A percentile compares a stretch with the other conserved stretches of the same genome.
These are phyloP conservation scores for Hirudinaria manillensis DNA, from an alignment of 2,888 invertebrate genomes.

Conservation along the genomic window DNA sequence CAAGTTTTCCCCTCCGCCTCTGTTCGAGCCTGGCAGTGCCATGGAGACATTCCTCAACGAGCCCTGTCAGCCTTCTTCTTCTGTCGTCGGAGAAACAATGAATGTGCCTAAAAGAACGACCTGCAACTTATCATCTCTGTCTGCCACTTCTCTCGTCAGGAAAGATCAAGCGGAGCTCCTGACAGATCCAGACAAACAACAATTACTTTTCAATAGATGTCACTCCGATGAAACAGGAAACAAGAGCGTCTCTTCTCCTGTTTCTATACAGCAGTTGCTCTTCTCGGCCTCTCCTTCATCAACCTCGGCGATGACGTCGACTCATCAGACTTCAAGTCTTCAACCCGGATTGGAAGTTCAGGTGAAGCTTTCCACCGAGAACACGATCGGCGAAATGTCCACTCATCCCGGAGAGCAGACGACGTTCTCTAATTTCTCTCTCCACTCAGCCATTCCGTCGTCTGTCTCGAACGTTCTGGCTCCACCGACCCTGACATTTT, in stretches of 20 bases:
- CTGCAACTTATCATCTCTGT: slow-evolving; percentile 5
- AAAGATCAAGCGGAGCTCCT: neutral
- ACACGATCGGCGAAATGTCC: neutral
- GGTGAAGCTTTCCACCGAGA: neutral
- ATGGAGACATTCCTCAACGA: neutral
- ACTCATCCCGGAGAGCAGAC: neutral
- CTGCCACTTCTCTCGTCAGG: slow-evolving; percentile 3
- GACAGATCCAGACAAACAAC: neutral
- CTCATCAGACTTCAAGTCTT: neutral
- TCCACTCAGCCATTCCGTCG: neutral
- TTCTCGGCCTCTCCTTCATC: neutral
- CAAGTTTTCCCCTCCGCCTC: slow-evolving; percentile 10
- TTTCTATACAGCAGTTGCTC: neutral
- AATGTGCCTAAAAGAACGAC: slow-evolving; percentile 6
- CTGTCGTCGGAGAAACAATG: neutral
- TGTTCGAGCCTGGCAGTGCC: neutral
- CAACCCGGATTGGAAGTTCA: neutral
- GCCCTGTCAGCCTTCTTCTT: neutral
- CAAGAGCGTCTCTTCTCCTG: neutral
- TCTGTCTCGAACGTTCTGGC: neutral
- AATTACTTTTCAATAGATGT: slow-evolving; percentile 1
- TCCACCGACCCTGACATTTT: slow-evolving; percentile 8
- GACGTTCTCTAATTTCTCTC: neutral
- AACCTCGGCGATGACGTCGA: neutral
- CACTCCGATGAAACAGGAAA: neutral